phyloP scores from a whole-genome alignment of 2,888 invertebrate genomes.

The Mongoloraphidia duomilia region DNA sequence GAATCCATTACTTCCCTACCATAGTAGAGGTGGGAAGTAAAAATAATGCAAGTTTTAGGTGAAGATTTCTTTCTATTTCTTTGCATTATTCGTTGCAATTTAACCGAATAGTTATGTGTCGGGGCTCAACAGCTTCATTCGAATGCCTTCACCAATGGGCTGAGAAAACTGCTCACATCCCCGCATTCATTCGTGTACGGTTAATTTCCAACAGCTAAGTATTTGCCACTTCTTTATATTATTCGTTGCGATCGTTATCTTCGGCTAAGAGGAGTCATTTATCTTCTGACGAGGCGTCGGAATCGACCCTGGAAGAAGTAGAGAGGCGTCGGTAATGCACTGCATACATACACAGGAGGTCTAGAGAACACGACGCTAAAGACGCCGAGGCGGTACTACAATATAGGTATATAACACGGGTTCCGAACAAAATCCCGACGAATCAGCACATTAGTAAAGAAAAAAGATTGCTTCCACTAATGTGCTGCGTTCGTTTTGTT shows the following conservation, averaged over 20 bases:
- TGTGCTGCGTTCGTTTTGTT: conserved; percentile 13
- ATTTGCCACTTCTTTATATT: conserved; percentile 24
- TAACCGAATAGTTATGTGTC: too few relatives aligned
- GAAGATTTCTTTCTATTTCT: too few relatives aligned
- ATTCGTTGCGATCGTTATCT: conserved; percentile 28
- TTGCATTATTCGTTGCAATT: too few relatives aligned
- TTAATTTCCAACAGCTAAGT: conserved; percentile 26
- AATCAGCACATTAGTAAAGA: conserved; percentile 25
- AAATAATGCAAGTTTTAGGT: too few relatives aligned
- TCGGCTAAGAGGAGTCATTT: conserved; percentile 26
- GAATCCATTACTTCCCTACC: too few relatives aligned
- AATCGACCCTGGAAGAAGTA: conserved; percentile 19
- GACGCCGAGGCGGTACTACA: neutral
- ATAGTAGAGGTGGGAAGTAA: neutral
- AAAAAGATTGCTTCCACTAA: conserved; percentile 21
- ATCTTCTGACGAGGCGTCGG: conserved; percentile 24
- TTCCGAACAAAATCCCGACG: conserved; percentile 19
- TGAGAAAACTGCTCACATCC: too few relatives aligned
- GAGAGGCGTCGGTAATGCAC: too few relatives aligned
- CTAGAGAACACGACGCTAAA: too few relatives aligned
- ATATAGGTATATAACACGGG: conserved; percentile 8
- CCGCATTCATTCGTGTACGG: conserved; percentile 1
- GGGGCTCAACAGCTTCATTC: too few relatives aligned
- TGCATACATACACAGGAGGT: too few relatives aligned
- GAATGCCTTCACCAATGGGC: too few relatives aligned